Percentiles rank a stretch among this genome's conserved stretches.
Conservation (phyloP, 1,140 invertebrate genomes). For the Trissolcus basalis region DNA sequence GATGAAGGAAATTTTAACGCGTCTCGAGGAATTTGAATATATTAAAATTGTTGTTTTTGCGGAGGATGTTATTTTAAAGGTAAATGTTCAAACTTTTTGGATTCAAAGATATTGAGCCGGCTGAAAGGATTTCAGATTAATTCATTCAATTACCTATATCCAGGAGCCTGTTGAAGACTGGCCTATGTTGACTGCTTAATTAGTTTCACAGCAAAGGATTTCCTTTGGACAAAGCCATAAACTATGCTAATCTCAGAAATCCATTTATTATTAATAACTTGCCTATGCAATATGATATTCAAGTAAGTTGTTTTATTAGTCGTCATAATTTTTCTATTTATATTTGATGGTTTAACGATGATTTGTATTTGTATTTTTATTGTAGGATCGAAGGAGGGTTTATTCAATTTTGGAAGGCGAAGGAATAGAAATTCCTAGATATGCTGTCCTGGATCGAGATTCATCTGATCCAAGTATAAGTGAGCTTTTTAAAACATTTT, state of each 20-base stretch:
- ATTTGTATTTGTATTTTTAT: slow-evolving; percentile 26
- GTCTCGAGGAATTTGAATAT: slow-evolving; percentile 97
- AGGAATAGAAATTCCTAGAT: slow-evolving; percentile 97
- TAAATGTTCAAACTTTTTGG: slow-evolving; percentile 69
- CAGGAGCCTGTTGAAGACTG: slow-evolving; percentile 97
- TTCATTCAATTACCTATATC: too few relatives aligned
- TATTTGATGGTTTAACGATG: background rate
- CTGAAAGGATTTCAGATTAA: too few relatives aligned
- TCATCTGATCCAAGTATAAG: slow-evolving; percentile 89
- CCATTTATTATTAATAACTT: slow-evolving; percentile 99
- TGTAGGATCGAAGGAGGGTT: slow-evolving; percentile 91
- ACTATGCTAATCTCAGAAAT: slow-evolving; percentile 94
- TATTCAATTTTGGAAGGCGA: slow-evolving; percentile 95
- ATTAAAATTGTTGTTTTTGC: slow-evolving; percentile 95
- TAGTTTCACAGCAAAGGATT: slow-evolving; percentile 98
- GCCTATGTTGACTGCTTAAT: slow-evolving; percentile 98
- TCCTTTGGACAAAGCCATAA: slow-evolving; percentile 98
- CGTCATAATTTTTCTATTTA: background rate
- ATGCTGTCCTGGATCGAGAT: slow-evolving; percentile 97
- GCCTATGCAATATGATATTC: slow-evolving; percentile 98
- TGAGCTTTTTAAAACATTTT: too few relatives aligned
- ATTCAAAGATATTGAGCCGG: too few relatives aligned
- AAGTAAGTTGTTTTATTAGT: slow-evolving; percentile 76
- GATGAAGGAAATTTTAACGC: slow-evolving; percentile 97
- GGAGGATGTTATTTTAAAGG: slow-evolving; percentile 95